Percentiles rank a stretch among this genome's conserved stretches.
These are phyloP conservation scores for Amorpha juglandis DNA, from an alignment of 2,888 invertebrate genomes.

Conservation along the genomic window DNA sequence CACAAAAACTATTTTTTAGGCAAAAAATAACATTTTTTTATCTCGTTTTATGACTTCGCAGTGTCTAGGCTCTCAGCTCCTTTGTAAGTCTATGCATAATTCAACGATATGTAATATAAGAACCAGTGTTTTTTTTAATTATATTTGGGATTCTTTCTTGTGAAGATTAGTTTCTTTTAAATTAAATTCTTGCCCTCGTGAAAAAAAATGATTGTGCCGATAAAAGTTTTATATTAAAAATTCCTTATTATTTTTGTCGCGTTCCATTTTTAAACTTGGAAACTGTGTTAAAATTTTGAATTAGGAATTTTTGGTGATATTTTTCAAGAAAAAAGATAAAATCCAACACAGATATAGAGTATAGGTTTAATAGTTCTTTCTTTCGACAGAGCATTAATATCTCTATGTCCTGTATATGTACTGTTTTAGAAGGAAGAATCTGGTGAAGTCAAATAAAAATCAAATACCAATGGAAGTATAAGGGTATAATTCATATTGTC, in stretches of 20 bases:
- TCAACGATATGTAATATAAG: neutral
- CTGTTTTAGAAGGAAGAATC: neutral
- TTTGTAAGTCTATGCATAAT: neutral
- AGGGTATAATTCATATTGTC: neutral
- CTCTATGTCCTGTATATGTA: no score
- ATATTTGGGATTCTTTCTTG: neutral
- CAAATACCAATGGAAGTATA: neutral
- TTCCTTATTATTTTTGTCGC: neutral
- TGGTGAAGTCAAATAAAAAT: neutral
- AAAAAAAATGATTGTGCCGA: neutral
- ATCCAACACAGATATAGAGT: no score
- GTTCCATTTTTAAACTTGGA: neutral
- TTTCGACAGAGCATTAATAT: no score
- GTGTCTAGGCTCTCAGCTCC: neutral
- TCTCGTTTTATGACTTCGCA: neutral
- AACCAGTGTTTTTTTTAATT: neutral
- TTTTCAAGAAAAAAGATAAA: neutral
- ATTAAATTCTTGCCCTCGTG: neutral
- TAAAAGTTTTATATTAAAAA: constrained; percentile 2
- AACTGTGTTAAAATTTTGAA: neutral
- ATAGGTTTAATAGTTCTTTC: no score
- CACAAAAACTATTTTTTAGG: neutral
- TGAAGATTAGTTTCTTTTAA: neutral
- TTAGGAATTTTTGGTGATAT: neutral
- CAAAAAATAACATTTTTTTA: neutral